These are phyloP conservation scores for Atherinomorus stipes DNA, from an alignment of 2,113 vertebrate genomes.

Conservation along the genomic window DNA sequence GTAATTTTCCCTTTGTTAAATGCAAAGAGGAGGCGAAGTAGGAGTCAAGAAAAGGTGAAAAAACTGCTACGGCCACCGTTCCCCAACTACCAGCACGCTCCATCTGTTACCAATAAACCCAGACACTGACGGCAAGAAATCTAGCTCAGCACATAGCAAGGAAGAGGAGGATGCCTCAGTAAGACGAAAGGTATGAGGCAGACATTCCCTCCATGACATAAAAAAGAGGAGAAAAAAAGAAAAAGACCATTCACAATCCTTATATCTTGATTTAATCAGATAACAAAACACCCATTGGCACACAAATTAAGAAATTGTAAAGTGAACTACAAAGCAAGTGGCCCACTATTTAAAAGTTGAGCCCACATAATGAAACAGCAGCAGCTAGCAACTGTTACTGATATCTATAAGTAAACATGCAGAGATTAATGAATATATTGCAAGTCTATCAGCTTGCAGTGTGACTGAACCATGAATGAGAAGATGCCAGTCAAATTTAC, in stretches of 20 bases:
- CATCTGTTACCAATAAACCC: slow-evolving; percentile 64
- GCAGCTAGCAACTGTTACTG: background rate
- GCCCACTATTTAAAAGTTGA: background rate
- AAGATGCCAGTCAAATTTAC: background rate
- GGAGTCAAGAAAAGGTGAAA: background rate
- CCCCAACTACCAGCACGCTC: slow-evolving; percentile 21
- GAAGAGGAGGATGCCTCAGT: slow-evolving; percentile 45
- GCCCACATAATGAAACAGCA: background rate
- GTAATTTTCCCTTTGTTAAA: background rate
- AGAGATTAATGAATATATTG: background rate
- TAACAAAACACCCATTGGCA: background rate
- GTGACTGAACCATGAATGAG: background rate
- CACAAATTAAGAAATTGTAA: background rate
- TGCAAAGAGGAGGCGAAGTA: background rate
- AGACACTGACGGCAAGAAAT: slow-evolving; percentile 55
- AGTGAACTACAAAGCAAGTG: slow-evolving; percentile 1
- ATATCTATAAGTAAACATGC: background rate
- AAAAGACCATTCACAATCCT: too few species aligned
- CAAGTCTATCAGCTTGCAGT: background rate
- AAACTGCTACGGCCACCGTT: slow-evolving; percentile 29
- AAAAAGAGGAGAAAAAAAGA: too few species aligned
- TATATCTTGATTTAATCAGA: background rate
- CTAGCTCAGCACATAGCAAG: slow-evolving; percentile 59
- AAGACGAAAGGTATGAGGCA: slow-evolving; percentile 12
- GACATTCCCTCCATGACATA: slow-evolving; percentile 12